phyloP scores from a whole-genome alignment of 1,140 invertebrate species.

The Calephelis nemesis region DNA sequence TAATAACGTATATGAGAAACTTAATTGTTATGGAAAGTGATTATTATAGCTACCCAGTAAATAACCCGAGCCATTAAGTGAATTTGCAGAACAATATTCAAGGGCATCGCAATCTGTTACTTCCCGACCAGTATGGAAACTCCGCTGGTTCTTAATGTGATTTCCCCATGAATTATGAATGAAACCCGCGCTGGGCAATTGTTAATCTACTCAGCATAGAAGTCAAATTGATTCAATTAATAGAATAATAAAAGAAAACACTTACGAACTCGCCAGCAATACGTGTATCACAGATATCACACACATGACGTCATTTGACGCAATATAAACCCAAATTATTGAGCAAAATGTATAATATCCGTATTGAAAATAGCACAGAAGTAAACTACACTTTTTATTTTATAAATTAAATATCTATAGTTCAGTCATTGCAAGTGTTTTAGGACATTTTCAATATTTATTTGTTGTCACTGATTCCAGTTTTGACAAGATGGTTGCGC shows the following conservation, averaged over 20 bases:
- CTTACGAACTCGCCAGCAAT: conserved; percentile 76
- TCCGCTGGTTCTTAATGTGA: conserved; percentile 33
- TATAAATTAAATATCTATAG: conserved; percentile 58
- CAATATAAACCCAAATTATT: conserved; percentile 77
- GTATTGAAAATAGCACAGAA: conserved; percentile 63
- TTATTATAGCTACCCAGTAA: conserved; percentile 47
- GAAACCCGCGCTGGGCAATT: conserved; percentile 49
- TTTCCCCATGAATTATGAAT: conserved; percentile 65
- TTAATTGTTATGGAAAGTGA: conserved; percentile 52
- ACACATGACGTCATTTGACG: conserved; percentile 80
- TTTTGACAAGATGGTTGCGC: conserved; percentile 80
- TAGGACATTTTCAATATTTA: conserved; percentile 79
- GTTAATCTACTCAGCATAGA: conserved; percentile 45
- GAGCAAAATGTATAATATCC: conserved; percentile 72
- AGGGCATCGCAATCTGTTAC: conserved; percentile 69
- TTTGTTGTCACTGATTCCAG: conserved; percentile 77
- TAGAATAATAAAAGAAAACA: conserved; percentile 76
- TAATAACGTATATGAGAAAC: conserved; percentile 21
- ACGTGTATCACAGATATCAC: conserved; percentile 79
- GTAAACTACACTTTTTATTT: conserved; percentile 67
- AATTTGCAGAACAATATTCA: conserved; percentile 78
- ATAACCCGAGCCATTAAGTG: conserved; percentile 53
- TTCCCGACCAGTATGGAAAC: conserved; percentile 49
- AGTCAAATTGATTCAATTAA: conserved; percentile 54
- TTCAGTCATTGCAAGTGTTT: conserved; percentile 72